Evolutionary conservation across 2,888 invertebrate species (phyloP).

Genomic region (Philereme transversata): DNA sequence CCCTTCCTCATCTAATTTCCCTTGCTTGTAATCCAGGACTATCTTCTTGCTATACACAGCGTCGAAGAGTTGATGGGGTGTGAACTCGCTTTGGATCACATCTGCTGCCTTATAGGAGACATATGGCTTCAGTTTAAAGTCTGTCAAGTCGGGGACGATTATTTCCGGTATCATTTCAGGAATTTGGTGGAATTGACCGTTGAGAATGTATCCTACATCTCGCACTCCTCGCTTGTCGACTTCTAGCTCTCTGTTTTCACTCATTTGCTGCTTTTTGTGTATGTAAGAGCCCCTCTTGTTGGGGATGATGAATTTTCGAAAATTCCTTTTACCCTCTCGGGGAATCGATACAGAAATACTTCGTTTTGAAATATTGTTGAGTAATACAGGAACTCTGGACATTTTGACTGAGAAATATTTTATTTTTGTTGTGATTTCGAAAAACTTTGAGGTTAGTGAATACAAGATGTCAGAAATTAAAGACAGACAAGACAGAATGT

Average conservation of each 20-base stretch:
- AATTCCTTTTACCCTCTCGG: constrained; percentile 90
- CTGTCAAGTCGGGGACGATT: constrained; percentile 94
- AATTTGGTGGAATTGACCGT: constrained; percentile 85
- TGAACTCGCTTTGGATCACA: constrained; percentile 91
- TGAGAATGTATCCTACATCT: constrained; percentile 83
- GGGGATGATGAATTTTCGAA: constrained; percentile 89
- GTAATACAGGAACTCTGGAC: constrained; percentile 63
- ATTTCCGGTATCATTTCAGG: constrained; percentile 96
- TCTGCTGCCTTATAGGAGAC: constrained; percentile 93
- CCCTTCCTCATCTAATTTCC: constrained; percentile 88
- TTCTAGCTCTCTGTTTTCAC: constrained; percentile 86
- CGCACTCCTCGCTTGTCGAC: constrained; percentile 89
- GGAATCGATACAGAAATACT: constrained; percentile 66
- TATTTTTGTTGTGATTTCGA: constrained; percentile 11
- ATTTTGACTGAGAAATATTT: constrained; percentile 46
- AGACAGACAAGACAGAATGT: no score
- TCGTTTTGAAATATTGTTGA: constrained; percentile 65
- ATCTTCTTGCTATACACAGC: constrained; percentile 92
- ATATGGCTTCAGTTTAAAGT: constrained; percentile 95
- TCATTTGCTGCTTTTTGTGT: constrained; percentile 85
- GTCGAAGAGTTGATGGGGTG: constrained; percentile 92
- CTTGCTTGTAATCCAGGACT: constrained; percentile 87
- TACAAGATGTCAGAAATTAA: no score
- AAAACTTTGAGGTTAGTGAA: neutral
- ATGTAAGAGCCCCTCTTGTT: constrained; percentile 89